Conservation (phyloP, 2,113 vertebrate genomes). For the Leucosticte australis region DNA sequence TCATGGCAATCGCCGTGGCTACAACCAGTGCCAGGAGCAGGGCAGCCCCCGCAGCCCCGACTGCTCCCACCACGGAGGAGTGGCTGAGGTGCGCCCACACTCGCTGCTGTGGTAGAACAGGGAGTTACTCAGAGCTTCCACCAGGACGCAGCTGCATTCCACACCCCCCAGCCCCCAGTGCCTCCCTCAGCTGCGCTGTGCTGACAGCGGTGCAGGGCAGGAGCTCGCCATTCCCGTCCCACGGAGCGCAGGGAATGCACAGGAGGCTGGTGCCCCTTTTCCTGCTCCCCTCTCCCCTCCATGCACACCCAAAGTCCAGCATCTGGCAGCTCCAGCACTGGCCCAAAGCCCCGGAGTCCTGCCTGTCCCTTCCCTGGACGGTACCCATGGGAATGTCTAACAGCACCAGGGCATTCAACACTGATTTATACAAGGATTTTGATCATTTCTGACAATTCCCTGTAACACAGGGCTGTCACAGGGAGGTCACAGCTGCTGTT, state of each 20-base stretch:
- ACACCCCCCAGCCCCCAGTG: not conserved
- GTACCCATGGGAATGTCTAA: conserved; percentile 25
- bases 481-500: conserved; percentile 43
- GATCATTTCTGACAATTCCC: not conserved
- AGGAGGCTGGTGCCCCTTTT: not conserved
- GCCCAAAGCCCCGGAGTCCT: accelerated
- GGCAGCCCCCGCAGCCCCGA: conserved; percentile 54
- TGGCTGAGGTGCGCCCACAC: conserved; percentile 42
- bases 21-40: conserved; percentile 33
- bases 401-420: not conserved
- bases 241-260: not conserved
- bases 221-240: not conserved
- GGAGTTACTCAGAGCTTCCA: not conserved
- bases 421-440: not conserved
- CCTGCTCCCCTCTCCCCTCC: not conserved
- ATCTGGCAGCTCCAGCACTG: not conserved
- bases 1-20: conserved; percentile 38
- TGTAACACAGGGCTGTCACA: not conserved
- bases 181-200: not conserved
- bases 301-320: accelerated
- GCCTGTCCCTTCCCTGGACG: not conserved
- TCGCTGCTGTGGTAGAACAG: conserved; percentile 55
- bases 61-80: conserved; percentile 62
- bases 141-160: accelerated
- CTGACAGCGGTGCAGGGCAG: not conserved